Conservation (phyloP, 2,888 invertebrate species). For the Heliconius erato region DNA sequence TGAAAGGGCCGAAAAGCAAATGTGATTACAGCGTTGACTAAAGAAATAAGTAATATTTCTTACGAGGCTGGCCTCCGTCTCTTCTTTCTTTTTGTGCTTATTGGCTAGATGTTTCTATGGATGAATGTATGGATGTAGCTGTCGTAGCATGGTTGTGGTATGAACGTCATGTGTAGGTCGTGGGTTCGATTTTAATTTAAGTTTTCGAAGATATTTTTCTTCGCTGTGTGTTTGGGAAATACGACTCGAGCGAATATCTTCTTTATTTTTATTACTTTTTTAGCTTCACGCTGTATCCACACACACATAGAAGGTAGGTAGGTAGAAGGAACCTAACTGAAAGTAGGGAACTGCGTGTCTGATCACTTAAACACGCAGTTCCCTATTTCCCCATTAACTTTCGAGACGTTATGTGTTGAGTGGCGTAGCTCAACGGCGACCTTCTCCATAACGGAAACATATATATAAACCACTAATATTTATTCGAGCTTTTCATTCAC, state of each 20-base stretch:
- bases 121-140: slow-evolving; percentile 47
- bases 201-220: too few relatives aligned
- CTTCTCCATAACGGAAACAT: too few relatives aligned
- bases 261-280: neutral
- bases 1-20: slow-evolving; percentile 83
- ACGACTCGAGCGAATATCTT: too few relatives aligned
- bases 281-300: neutral
- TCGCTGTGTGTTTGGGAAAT: too few relatives aligned
- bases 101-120: slow-evolving; percentile 49
- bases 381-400: neutral
- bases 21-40: slow-evolving; percentile 83
- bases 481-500: neutral
- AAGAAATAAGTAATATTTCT: slow-evolving; percentile 84
- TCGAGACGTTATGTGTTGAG: neutral
- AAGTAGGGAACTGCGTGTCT: too few relatives aligned
- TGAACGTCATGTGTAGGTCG: neutral
- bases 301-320: neutral
- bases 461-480: too few relatives aligned
- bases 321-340: too few relatives aligned
- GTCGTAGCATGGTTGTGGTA: neutral
- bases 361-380: too few relatives aligned
- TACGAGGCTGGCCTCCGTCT: slow-evolving; percentile 63
- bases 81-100: slow-evolving; percentile 56
- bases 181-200: too few relatives aligned
- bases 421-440: neutral